phyloP scores from a whole-genome alignment of 2,888 invertebrate species.

The Oscheius sp. region DNA sequence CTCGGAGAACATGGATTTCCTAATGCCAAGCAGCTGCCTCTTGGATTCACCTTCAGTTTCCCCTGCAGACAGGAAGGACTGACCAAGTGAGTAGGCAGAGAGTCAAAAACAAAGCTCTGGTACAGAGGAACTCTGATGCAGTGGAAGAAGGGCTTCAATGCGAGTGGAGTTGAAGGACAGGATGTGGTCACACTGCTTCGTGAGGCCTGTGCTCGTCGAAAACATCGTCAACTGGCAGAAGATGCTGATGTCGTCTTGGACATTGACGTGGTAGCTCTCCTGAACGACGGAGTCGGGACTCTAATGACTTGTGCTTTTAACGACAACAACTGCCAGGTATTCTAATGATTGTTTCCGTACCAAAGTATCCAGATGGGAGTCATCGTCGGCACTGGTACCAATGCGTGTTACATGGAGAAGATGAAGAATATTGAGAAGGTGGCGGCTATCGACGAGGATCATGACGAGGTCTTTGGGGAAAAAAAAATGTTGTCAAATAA shows the following conservation, averaged over 20 bases:
- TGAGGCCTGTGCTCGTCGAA: slow-evolving; percentile 75
- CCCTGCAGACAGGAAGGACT: slow-evolving; percentile 75
- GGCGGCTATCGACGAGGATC: slow-evolving; percentile 55
- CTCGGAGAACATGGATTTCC: slow-evolving; percentile 74
- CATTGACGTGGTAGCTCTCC: slow-evolving; percentile 91
- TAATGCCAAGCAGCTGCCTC: slow-evolving; percentile 73
- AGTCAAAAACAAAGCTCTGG: too few relatives aligned
- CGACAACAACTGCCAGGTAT: slow-evolving; percentile 60
- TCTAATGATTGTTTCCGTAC: too few relatives aligned
- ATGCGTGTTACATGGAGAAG: slow-evolving; percentile 77
- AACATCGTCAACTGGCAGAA: slow-evolving; percentile 41
- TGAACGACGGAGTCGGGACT: slow-evolving; percentile 97
- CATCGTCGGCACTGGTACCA: slow-evolving; percentile 79
- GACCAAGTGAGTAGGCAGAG: slow-evolving; percentile 33
- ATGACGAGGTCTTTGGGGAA: slow-evolving; percentile 56
- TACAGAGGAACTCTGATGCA: slow-evolving; percentile 73
- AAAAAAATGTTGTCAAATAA: too few relatives aligned
- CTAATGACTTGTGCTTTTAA: slow-evolving; percentile 97
- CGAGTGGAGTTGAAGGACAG: slow-evolving; percentile 76
- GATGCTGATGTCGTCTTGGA: slow-evolving; percentile 76
- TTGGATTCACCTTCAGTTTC: slow-evolving; percentile 78
- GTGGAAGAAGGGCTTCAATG: slow-evolving; percentile 78
- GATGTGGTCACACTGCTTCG: slow-evolving; percentile 76
- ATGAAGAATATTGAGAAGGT: slow-evolving; percentile 72
- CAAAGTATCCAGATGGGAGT: slow-evolving; percentile 80